Evolutionary conservation across 2,888 invertebrate genomes (phyloP).

Genomic region (Gandaritis pyraliata): DNA sequence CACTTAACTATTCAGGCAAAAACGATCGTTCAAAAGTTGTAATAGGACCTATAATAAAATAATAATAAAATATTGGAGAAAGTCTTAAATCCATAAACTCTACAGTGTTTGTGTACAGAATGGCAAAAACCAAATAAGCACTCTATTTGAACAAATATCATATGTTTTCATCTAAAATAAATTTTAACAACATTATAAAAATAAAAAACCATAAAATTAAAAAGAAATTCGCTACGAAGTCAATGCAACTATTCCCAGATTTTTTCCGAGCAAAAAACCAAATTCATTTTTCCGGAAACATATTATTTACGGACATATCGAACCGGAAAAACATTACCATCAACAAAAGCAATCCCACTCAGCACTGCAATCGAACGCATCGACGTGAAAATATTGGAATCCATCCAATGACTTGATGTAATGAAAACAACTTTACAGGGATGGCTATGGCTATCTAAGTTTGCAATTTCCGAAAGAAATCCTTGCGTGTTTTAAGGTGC

Average conservation of each 20-base stretch:
- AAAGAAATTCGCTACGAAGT: constrained; percentile 4
- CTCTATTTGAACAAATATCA: no score
- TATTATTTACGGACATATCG: constrained; percentile 41
- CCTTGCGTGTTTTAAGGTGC: constrained; percentile 69
- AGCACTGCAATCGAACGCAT: constrained; percentile 68
- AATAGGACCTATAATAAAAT: no score
- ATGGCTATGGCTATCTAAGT: constrained; percentile 61
- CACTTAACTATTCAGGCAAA: no score
- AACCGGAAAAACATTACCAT: constrained; percentile 56
- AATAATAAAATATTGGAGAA: no score
- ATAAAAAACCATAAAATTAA: neutral
- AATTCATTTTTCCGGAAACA: constrained; percentile 32
- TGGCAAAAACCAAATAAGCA: no score
- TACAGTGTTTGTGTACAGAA: no score
- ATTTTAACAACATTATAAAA: no score
- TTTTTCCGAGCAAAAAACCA: constrained; percentile 22
- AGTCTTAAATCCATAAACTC: no score
- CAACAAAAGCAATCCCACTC: constrained; percentile 64
- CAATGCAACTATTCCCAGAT: constrained; percentile 24
- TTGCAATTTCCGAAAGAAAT: constrained; percentile 77
- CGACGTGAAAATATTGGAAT: constrained; percentile 79
- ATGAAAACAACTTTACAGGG: constrained; percentile 77
- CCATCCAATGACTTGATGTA: constrained; percentile 78
- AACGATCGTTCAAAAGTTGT: no score
- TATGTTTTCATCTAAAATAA: no score